Percentiles rank a stretch among this genome's conserved stretches.
Conservation (phyloP, 1,140 invertebrate species). For the Drosophila neocordata region DNA sequence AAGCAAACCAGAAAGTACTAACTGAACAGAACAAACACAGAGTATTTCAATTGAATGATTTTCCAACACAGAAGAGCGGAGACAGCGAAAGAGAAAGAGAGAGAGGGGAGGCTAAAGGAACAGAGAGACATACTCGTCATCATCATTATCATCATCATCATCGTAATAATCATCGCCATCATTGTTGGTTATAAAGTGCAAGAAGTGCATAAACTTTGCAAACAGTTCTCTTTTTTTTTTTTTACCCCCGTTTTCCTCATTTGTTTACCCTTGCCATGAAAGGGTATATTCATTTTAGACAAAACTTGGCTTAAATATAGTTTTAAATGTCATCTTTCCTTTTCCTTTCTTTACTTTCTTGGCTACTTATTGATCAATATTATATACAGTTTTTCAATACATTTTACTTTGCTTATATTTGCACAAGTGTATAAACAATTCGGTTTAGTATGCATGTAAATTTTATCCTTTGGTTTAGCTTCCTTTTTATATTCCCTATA, state of each 20-base stretch:
- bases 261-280: neutral
- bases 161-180: constrained; percentile 41
- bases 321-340: too few relatives aligned
- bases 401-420: too few relatives aligned
- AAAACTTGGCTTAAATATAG: too few relatives aligned
- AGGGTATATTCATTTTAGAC: neutral
- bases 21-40: constrained; percentile 58
- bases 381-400: too few relatives aligned
- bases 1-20: constrained; percentile 52
- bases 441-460: neutral
- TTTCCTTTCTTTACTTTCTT: too few relatives aligned
- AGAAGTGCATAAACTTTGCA: constrained; percentile 61
- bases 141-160: constrained; percentile 36
- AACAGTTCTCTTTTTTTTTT: constrained; percentile 3
- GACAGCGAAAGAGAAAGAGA: constrained; percentile 15
- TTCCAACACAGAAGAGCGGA: constrained; percentile 10
- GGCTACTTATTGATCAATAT: too few relatives aligned
- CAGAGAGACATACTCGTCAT: constrained; percentile 21
- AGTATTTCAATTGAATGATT: constrained; percentile 73
- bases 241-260: constrained; percentile 1
- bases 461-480: neutral
- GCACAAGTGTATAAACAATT: neutral
- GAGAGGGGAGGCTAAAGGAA: neutral
- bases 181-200: constrained; percentile 35
- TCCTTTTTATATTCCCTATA: neutral